A percentile compares a stretch with the other conserved stretches of the same genome.
These are phyloP conservation scores for Toxostoma redivivum DNA, from an alignment of 2,113 vertebrate species.

Conservation along the genomic window DNA sequence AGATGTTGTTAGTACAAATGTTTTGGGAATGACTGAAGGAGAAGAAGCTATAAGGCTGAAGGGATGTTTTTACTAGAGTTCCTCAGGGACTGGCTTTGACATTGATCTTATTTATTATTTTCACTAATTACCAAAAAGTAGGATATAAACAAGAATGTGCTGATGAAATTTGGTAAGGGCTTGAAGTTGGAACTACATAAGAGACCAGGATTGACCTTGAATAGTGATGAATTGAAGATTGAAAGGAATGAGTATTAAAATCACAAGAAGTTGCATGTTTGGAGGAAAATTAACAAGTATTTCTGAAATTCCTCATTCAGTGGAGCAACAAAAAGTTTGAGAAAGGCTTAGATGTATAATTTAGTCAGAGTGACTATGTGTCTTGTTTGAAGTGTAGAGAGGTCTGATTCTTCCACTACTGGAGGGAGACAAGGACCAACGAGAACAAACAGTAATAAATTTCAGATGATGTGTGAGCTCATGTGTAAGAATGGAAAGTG, in stretches of 20 bases:
- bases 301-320: not conserved
- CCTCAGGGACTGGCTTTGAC: not conserved
- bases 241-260: not conserved
- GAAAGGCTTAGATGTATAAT: not conserved
- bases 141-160: not conserved
- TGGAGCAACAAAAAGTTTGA: not conserved
- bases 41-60: not conserved
- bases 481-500: not conserved
- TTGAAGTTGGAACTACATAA: not conserved
- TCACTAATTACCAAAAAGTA: not conserved
- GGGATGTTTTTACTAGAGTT: not conserved
- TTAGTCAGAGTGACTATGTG: not conserved
- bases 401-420: not conserved
- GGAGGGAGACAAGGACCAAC: constrained; percentile 20
- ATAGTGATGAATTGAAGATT: not conserved
- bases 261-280: not conserved
- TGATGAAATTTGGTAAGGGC: not conserved
- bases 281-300: not conserved
- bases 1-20: not conserved
- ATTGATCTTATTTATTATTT: constrained; percentile 20
- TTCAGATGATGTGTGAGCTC: not conserved
- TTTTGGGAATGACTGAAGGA: not conserved
- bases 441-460: not conserved
- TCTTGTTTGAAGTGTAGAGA: not conserved
- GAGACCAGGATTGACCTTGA: not conserved